Base-by-base conservation (phyloP, 2,888 invertebrate species). In the Campoplex capitator region DNA sequence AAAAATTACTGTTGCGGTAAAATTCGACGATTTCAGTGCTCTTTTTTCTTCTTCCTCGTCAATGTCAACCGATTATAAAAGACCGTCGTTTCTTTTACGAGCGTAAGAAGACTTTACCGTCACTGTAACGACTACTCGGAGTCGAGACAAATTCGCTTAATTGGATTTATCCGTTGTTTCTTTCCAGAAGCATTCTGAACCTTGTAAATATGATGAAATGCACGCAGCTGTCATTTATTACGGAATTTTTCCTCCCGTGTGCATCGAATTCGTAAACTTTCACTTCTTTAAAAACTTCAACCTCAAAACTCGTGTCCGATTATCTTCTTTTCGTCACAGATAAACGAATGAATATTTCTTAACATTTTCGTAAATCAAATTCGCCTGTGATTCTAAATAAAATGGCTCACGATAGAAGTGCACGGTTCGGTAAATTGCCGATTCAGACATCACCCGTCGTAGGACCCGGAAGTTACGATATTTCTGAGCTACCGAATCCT, bases 391-490 rank as follows among this genome's bases (percentile, higher is more conserved):
- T 18, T 9, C 16, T 32, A 45, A 78, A 67, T 32, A 32, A 23
- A 28, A 91, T 91, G 91, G 91, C 91, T 3, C 56, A 90, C 75
- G 62, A 90, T 38, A 89, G 71, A 32, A 70, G 85, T 7, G 54
- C 68, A 45, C 89, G 91, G 81, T 91, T 91, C 80, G 74, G 70
- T 23, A 89, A 90, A 88, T 76, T 85, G 54, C 74, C 76, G 35
- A 87, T 70, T 3, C 88, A 75, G 38, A 91, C 90, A 28, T 58
- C 89, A 3, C 45, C 84, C 13, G 68, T 82, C 32, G 88, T 91
- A 16, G 91, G 91, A 2, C 91, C 91, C 16, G 91, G 91, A 71
- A 89, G 89, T 35, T 91, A 91, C 73, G 89, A 91, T 28, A 8
- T 81, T 71, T 71, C 78, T 23, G 88, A 88, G 9, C 38, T 58